phyloP scores from a whole-genome alignment of 53 echinoderm and acorn worm genomes.

The Hippasteria phrygiana region DNA sequence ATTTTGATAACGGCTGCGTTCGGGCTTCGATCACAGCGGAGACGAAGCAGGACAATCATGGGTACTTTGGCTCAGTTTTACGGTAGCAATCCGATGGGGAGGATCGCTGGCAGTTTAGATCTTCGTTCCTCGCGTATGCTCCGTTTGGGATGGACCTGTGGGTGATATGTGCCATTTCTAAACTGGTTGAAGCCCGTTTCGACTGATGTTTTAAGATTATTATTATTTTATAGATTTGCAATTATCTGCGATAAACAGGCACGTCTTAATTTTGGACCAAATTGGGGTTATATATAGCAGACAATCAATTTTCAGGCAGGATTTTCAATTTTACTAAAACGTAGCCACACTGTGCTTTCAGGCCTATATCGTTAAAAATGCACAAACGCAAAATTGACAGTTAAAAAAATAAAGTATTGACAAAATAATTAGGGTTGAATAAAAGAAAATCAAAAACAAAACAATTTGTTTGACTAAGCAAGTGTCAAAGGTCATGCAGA shows the following conservation, averaged over 20 bases:
- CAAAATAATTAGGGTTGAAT: no score
- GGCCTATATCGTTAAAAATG: no score
- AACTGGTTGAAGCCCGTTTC: background rate
- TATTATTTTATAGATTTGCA: background rate
- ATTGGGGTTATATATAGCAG: no score
- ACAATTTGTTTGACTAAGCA: background rate
- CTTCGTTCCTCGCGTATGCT: slow-evolving; percentile 21
- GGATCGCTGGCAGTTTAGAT: slow-evolving; percentile 8
- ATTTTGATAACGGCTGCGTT: background rate
- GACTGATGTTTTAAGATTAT: background rate
- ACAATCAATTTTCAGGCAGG: no score
- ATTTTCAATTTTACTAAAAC: no score
- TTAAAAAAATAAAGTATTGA: no score
- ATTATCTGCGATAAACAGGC: background rate
- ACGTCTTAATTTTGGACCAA: no score
- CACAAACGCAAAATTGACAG: no score
- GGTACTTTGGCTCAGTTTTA: slow-evolving; percentile 8
- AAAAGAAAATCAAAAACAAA: background rate
- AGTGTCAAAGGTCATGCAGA: background rate
- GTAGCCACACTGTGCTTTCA: no score
- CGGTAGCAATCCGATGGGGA: background rate
- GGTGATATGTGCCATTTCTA: background rate
- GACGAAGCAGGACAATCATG: background rate
- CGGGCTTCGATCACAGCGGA: background rate
- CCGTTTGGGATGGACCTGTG: background rate